Evolutionary conservation across 2,797 vertebrate species (phyloP), one percentile per base, ranked within the genome.

Genomic region (Anas georgica): DNA sequence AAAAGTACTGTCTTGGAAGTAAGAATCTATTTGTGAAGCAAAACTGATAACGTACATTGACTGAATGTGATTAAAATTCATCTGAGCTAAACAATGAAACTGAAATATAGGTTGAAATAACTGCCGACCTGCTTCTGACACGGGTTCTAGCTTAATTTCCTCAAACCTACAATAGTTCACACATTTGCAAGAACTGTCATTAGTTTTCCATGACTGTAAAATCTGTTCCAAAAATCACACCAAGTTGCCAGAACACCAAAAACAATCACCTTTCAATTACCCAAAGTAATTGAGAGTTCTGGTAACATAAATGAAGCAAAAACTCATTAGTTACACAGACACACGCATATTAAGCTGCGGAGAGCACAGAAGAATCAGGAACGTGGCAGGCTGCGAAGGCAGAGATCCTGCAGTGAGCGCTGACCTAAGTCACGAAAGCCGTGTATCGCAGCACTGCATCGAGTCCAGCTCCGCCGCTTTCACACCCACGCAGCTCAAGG

Each of bases 301-400:
- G 41, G 37, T 50, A 33, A 62, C 63, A 82, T 31, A 66, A 92
- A 90, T 6, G 31, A 84, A 82, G 43, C 37, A 55, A 75, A 78
- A 82, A 67, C 33, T 15, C 46, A 39, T 28, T 12, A 62, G 26
- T 58, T 74, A 48, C 33, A 81, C 78, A 66, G 72, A 79, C 68
- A 66, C 26, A 10, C 0, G 2, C 37, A 29, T 8, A 39, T 48
- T 41, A 63, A 63, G 45, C 33, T 68, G 55, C 78, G 68, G 69
- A 83, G 64, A 81, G 82, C 78, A 22, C 31, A 0, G 39, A 55
- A 50, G 55, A 55, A 29, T 13, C 39, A 7, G 78, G 59, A 67
- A 50, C 5, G 1, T 23, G 0, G 1, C 0, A 9, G 46, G 12
- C 20, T 33, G 69, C 1, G 6, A 83, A 29, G 59, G 56, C 62